Base-by-base conservation (phyloP, 2,797 vertebrate genomes). In the Cichlasoma orientale region DNA sequence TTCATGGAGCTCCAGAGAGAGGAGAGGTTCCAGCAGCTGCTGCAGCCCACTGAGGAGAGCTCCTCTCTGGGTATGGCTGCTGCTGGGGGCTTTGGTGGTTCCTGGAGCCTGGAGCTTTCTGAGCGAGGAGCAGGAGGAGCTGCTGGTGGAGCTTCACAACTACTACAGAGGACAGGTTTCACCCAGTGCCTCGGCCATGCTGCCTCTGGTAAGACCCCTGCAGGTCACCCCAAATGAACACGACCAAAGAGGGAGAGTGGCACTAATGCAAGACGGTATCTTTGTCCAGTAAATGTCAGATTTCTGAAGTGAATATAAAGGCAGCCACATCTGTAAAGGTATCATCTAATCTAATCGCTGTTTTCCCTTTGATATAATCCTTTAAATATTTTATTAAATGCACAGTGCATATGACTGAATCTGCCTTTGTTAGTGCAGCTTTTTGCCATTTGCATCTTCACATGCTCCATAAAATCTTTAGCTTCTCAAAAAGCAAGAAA, bases 71-170 rank as follows among this genome's bases (percentile, higher is more conserved):
- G 75, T 78, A 1, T 83, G 90, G 87, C 73, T 94, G 29, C 82
- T 93, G 56, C 79, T 94, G 73, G 76, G 78, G n/a, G 59, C 61
- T 82, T 9, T 93, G 66, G 23, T 89, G 86, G 72, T 91, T 63
- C 89, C 90, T 25, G 91, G 91, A 81, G 90, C 84, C 21, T 73
- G 82, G 66, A 77, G 92, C 85, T 83, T 75, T 53, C 81, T 95
- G 79, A 90, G 14, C 0, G 82, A 90, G 33, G 87, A 94, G 31
- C 50, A 94, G 57, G 85, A 90, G 86, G 87, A 89, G 78, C 52
- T 80, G 66, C 90, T 96, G 55, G 91, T 95, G 85, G 80, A 92
- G 78, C 86, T 94, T 9, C 94, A 95, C 14, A 96, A 96, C 90
- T 1, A 68, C 4, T 92, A 90, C 84, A 92, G 95, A 72, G 90